These are phyloP conservation scores for Melolontha melolontha DNA, from an alignment of 2,888 invertebrate genomes.

Conservation along the genomic window DNA sequence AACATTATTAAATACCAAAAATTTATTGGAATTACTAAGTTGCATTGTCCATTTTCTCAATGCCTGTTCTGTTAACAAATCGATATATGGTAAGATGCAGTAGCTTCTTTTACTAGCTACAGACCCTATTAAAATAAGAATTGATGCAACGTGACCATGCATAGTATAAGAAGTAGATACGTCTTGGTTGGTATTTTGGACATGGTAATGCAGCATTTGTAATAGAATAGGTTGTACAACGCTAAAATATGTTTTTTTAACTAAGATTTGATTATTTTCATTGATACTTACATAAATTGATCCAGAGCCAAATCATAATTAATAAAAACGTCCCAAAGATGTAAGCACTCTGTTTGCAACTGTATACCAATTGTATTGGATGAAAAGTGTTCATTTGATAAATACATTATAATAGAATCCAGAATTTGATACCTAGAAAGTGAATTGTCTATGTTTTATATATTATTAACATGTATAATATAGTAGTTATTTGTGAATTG, in stretches of 20 bases:
- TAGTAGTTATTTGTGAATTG: no score
- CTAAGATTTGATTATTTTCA: no score
- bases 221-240: slow-evolving; percentile 69
- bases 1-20: slow-evolving; percentile 56
- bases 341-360: slow-evolving; percentile 75
- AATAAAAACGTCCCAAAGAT: slow-evolving; percentile 70
- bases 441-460: no score
- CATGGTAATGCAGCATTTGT: slow-evolving; percentile 71
- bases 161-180: slow-evolving; percentile 66
- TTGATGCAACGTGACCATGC: slow-evolving; percentile 71
- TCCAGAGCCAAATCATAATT: slow-evolving; percentile 68
- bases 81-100: slow-evolving; percentile 44
- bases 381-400: slow-evolving; percentile 68
- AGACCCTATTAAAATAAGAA: slow-evolving; percentile 67
- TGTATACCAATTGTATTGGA: slow-evolving; percentile 68
- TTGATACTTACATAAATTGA: slow-evolving; percentile 61
- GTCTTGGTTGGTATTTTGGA: slow-evolving; percentile 69
- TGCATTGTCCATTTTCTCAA: slow-evolving; percentile 67
- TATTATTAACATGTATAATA: no score
- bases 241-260: slow-evolving; percentile 54
- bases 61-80: slow-evolving; percentile 59
- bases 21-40: slow-evolving; percentile 61
- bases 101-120: slow-evolving; percentile 42
- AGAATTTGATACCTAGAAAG: slow-evolving; percentile 66
- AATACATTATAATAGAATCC: slow-evolving; percentile 69